A percentile compares a stretch with the other conserved stretches of the same genome.
Evolutionary conservation across 2,888 invertebrate species (phyloP).

Genomic region (Trypoxylon attenuatum): DNA sequence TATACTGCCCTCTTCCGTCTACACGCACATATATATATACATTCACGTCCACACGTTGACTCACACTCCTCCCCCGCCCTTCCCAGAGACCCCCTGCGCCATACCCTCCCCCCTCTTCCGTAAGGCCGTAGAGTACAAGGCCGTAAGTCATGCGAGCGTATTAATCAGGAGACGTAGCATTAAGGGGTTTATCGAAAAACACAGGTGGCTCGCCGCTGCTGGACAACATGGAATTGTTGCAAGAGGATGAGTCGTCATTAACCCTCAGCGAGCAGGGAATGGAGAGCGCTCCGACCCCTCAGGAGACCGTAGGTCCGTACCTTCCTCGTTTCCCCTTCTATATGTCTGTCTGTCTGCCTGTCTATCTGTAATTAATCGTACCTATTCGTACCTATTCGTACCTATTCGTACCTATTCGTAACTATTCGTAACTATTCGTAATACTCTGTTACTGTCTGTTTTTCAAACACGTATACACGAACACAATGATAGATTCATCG

Average conservation of each 20-base stretch:
- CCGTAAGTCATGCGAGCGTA: constrained; percentile 52
- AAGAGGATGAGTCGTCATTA: constrained; percentile 73
- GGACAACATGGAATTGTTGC: constrained; percentile 74
- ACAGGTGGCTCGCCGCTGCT: constrained; percentile 73
- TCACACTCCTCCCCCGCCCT: constrained; percentile 16
- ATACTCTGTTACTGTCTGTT: constrained; percentile 62
- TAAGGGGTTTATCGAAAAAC: constrained; percentile 65
- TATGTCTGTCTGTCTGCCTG: constrained; percentile 66
- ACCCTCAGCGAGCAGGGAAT: constrained; percentile 72
- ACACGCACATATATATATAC: constrained; percentile 31
- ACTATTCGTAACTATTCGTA: constrained; percentile 41
- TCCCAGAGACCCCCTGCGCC: constrained; percentile 9
- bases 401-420: constrained; percentile 51
- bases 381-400: constrained; percentile 41
- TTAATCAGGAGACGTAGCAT: constrained; percentile 54
- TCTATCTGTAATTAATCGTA: constrained; percentile 49
- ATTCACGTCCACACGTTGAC: constrained; percentile 47
- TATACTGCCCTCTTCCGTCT: constrained; percentile 47
- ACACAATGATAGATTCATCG: constrained; percentile 57
- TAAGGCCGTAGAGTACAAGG: constrained; percentile 48
- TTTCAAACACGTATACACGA: constrained; percentile 39
- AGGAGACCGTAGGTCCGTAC: constrained; percentile 74
- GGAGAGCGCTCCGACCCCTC: constrained; percentile 71
- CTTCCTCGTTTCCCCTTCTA: constrained; percentile 67
- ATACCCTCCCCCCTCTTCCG: not conserved